These are phyloP conservation scores for Dendroctonus ponderosae DNA, from an alignment of 1,140 invertebrate genomes.

Conservation along the genomic window DNA sequence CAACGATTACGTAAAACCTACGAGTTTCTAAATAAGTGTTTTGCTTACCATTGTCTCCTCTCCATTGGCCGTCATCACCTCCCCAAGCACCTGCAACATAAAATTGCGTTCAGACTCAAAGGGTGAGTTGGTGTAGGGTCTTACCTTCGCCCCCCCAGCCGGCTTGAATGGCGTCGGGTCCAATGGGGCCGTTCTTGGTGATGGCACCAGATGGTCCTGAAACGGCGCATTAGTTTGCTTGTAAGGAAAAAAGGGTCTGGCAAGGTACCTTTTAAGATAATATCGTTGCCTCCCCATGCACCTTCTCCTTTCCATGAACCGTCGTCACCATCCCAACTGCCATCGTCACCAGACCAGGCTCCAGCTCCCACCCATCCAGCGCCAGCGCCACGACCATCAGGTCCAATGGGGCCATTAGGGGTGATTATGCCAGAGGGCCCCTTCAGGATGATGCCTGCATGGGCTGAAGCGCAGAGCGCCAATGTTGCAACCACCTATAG, in stretches of 20 bases:
- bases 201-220: constrained; percentile 30
- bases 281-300: not conserved
- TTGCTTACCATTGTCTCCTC: constrained; percentile 1
- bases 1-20: not conserved
- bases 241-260: not conserved
- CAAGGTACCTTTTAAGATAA: constrained; percentile 4
- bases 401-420: constrained; percentile 37
- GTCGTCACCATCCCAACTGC: not conserved
- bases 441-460: constrained; percentile 29
- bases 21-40: not conserved
- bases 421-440: constrained; percentile 37
- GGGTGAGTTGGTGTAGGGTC: no score
- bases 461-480: constrained; percentile 25
- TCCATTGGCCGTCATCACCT: not conserved
- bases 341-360: constrained; percentile 4
- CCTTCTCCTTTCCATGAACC: not conserved
- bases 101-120: not conserved
- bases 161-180: constrained; percentile 3
- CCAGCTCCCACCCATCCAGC: constrained; percentile 17
- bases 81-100: not conserved
- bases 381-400: constrained; percentile 32
- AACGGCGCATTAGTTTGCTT: not conserved
- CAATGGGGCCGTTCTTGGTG: constrained; percentile 31
- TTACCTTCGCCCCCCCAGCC: not conserved
- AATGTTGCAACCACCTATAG: constrained; percentile 32